These are phyloP conservation scores for Lasius fuliginosus DNA, from an alignment of 2,888 invertebrate genomes.

Conservation along the genomic window DNA sequence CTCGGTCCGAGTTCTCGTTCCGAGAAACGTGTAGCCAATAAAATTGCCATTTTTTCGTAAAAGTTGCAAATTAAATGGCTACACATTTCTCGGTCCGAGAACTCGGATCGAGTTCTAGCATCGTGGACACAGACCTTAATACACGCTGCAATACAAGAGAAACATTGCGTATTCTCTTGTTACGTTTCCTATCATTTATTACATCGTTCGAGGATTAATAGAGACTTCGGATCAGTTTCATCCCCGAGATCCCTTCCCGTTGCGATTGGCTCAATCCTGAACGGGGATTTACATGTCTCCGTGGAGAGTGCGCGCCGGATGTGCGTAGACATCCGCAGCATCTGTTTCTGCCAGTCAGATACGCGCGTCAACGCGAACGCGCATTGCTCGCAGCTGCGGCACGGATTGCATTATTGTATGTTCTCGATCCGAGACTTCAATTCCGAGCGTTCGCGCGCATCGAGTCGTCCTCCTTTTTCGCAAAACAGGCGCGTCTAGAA, in stretches of 20 bases:
- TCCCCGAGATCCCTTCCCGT: not conserved
- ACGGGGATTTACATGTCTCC: constrained; percentile 13
- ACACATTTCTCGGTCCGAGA: too few species aligned
- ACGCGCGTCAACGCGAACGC: constrained; percentile 39
- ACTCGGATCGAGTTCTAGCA: too few species aligned
- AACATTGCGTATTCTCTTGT: not conserved
- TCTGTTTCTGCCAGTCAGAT: constrained; percentile 46
- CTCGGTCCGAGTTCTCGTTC: too few species aligned
- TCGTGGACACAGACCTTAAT: not conserved
- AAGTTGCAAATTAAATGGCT: too few species aligned
- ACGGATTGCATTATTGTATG: constrained; percentile 20
- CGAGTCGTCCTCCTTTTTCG: constrained; percentile 7
- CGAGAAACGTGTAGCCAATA: too few species aligned
- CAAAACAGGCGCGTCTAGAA: not conserved
- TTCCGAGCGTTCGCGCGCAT: not conserved
- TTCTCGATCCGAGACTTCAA: constrained; percentile 35
- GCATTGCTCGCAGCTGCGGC: constrained; percentile 24
- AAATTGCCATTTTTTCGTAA: too few species aligned
- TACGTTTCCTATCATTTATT: not conserved
- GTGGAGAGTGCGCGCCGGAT: constrained; percentile 42
- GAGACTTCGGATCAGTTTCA: not conserved
- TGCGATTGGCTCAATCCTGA: constrained; percentile 26
- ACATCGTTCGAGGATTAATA: not conserved
- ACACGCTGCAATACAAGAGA: not conserved
- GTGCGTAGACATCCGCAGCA: constrained; percentile 40